Percentiles rank a stretch among this genome's conserved stretches.
Conservation (phyloP, 92 coral and sea anemone genomes). For the Diadumene lineata region DNA sequence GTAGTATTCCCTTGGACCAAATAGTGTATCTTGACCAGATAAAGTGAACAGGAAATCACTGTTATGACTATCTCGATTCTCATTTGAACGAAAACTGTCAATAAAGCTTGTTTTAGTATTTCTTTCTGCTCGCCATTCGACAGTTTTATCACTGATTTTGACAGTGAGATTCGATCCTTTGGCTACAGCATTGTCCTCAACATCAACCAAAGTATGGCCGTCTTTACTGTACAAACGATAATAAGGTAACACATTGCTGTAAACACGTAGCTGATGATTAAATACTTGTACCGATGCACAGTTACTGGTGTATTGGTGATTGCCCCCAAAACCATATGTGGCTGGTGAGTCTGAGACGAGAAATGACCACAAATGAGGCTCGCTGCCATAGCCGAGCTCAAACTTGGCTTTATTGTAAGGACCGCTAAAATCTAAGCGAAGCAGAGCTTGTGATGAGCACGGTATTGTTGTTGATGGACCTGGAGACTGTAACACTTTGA, state of each 20-base stretch:
- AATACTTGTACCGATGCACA: conserved; percentile 77
- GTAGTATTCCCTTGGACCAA: conserved; percentile 79
- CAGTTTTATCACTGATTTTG: conserved; percentile 68
- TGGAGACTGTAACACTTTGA: conserved; percentile 40
- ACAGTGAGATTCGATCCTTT: conserved; percentile 73
- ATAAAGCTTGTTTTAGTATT: conserved; percentile 19
- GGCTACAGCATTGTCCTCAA: conserved; percentile 66
- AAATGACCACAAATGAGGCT: conserved; percentile 83
- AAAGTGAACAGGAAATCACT: conserved; percentile 66
- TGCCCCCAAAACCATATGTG: conserved; percentile 90
- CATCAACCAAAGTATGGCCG: conserved; percentile 72
- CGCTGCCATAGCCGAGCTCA: conserved; percentile 71
- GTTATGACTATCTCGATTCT: conserved; percentile 1
- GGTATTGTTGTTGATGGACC: conserved; percentile 37
- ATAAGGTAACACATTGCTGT: conserved; percentile 76
- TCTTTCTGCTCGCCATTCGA: conserved; percentile 57
- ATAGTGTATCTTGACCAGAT: conserved; percentile 65
- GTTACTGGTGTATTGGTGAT: conserved; percentile 78
- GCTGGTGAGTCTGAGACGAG: conserved; percentile 73
- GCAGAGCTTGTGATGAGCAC: conserved; percentile 79
- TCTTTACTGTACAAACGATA: conserved; percentile 53
- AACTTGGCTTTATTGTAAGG: conserved; percentile 76
- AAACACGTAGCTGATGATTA: conserved; percentile 84
- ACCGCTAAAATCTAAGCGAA: conserved; percentile 82
- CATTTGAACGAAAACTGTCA: neutral